These are phyloP conservation scores for Notamacropus eugenii DNA, from an alignment of 2,797 vertebrate genomes.

Conservation along the genomic window DNA sequence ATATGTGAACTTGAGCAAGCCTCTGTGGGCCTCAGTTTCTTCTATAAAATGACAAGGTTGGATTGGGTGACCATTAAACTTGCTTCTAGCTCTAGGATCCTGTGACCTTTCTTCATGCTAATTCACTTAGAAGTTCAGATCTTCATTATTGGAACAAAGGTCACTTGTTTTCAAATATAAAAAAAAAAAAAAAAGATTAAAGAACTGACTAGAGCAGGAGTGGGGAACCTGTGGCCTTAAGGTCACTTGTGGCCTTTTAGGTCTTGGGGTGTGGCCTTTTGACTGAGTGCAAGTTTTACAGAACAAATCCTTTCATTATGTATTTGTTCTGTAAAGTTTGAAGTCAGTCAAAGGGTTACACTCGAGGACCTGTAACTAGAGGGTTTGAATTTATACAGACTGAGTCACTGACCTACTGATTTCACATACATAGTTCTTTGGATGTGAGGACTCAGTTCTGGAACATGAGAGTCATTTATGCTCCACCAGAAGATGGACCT, in stretches of 20 bases:
- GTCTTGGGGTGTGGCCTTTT: too few species aligned
- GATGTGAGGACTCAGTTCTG: background rate
- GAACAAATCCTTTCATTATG: too few species aligned
- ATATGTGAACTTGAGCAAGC: background rate
- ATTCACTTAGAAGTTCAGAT: conserved; percentile 27
- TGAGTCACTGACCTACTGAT: background rate
- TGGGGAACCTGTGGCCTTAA: too few species aligned
- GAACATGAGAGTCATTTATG: background rate
- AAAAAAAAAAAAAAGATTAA: conserved; percentile 6
- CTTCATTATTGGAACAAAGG: conserved; percentile 36
- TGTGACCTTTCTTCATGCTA: conserved; percentile 23
- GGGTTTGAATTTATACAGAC: conserved; percentile 13
- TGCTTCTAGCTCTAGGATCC: background rate
- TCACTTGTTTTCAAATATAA: conserved; percentile 39
- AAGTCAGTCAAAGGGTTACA: too few species aligned
- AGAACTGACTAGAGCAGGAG: conserved; percentile 4
- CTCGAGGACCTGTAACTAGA: background rate
- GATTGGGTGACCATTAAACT: background rate
- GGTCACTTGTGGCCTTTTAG: too few species aligned
- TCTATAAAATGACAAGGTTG: background rate
- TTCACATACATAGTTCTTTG: background rate
- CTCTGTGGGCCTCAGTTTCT: background rate
- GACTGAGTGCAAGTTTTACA: too few species aligned
- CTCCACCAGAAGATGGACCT: background rate
- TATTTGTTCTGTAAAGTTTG: too few species aligned